phyloP scores from a whole-genome alignment of 2,888 invertebrate species.

The Leucophora obtusa region DNA sequence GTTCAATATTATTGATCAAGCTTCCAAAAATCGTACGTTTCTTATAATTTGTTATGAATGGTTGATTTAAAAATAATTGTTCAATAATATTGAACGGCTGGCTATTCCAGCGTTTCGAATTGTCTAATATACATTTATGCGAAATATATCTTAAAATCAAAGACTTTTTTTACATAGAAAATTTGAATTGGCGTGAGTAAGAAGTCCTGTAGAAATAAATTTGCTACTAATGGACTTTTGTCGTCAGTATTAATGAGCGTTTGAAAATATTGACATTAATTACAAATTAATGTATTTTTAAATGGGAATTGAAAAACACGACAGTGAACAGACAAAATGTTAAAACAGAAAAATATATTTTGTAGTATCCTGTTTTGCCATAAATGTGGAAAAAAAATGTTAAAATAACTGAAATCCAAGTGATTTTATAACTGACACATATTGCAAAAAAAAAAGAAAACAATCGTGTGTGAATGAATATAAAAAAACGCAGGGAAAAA shows the following conservation, averaged over 20 bases:
- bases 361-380: constrained; percentile 59
- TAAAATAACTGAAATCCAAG: neutral
- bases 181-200: too few species aligned
- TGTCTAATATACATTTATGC: too few species aligned
- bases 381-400: constrained; percentile 13
- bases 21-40: too few species aligned
- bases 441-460: constrained; percentile 33
- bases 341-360: constrained; percentile 30
- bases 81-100: too few species aligned
- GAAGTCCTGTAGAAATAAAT: too few species aligned
- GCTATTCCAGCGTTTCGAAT: too few species aligned
- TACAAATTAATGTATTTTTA: constrained; percentile 48
- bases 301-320: neutral
- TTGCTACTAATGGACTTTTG: too few species aligned
- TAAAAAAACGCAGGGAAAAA: constrained; percentile 43
- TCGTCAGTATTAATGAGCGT: neutral
- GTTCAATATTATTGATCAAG: too few species aligned
- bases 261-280: constrained; percentile 30
- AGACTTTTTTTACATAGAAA: too few species aligned
- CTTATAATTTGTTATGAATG: too few species aligned
- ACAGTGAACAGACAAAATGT: constrained; percentile 35
- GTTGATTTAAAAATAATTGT: too few species aligned
- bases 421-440: constrained; percentile 63
- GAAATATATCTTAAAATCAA: too few species aligned
- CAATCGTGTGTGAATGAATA: constrained; percentile 6